Evolutionary conservation across 2,888 invertebrate genomes (phyloP).

Genomic region (Serripes groenlandicus): DNA sequence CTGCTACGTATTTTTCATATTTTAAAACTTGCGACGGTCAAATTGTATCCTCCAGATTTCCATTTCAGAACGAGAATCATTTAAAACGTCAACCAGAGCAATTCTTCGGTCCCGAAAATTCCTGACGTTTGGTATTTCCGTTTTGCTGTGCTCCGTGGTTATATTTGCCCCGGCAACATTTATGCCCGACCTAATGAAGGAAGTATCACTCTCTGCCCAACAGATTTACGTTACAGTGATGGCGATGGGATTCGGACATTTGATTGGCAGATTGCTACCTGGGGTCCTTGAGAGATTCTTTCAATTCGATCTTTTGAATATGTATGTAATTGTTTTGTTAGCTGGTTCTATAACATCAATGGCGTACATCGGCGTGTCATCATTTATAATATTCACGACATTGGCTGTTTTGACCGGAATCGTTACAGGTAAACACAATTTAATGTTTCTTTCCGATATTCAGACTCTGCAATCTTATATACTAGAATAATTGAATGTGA

Average conservation of each 20-base stretch:
- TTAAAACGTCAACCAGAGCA: neutral
- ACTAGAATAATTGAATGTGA: conserved; percentile 98
- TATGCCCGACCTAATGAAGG: conserved; percentile 16
- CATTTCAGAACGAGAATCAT: too few relatives aligned
- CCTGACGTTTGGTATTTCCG: neutral
- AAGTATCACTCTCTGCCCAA: neutral
- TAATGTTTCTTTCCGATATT: too few relatives aligned
- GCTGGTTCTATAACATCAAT: neutral
- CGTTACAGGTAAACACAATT: too few relatives aligned
- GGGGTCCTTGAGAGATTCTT: neutral
- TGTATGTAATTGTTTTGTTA: neutral
- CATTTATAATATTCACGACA: too few relatives aligned
- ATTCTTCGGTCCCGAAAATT: neutral
- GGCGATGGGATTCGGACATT: neutral
- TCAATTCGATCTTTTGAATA: neutral
- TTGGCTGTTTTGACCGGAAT: too few relatives aligned
- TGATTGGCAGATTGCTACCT: neutral
- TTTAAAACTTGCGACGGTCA: too few relatives aligned
- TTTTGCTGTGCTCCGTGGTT: neutral
- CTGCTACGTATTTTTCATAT: too few relatives aligned
- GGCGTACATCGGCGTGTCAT: too few relatives aligned
- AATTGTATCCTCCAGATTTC: too few relatives aligned
- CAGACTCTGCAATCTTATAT: too few relatives aligned
- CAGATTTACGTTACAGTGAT: neutral
- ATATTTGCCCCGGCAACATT: conserved; percentile 7